Conservation (phyloP, 2,113 vertebrate genomes). For the Bubalus kerabau region DNA sequence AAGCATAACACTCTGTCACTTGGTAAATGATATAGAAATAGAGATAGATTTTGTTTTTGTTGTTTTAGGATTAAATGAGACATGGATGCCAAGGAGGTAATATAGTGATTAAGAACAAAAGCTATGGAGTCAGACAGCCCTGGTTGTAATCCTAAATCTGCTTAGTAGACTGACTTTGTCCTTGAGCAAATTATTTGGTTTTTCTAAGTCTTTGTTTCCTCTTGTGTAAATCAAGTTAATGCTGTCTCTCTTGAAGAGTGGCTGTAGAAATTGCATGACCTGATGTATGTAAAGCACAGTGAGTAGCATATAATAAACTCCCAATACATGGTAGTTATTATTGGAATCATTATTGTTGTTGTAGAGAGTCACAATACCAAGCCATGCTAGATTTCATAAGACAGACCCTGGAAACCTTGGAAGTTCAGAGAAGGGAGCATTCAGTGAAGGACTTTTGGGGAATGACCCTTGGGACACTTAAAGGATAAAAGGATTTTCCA, state of each 20-base stretch:
- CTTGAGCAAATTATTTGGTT: background rate
- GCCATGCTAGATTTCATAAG: background rate
- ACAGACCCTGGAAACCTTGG: background rate
- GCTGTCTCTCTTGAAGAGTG: background rate
- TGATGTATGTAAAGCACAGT: background rate
- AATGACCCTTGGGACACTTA: background rate
- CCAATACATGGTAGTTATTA: no score
- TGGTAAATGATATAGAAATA: background rate
- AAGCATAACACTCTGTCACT: background rate
- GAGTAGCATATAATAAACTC: background rate
- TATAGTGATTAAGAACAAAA: conserved; percentile 5
- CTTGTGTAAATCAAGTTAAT: background rate
- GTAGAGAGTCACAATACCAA: background rate
- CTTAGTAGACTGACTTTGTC: background rate
- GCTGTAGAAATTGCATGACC: background rate
- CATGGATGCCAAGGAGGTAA: background rate
- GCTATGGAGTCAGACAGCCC: background rate
- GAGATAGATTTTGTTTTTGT: background rate
- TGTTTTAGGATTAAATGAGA: background rate
- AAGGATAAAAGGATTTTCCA: background rate
- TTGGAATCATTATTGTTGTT: background rate
- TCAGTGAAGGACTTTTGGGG: background rate
- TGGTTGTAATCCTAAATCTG: background rate
- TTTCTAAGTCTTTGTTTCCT: background rate
- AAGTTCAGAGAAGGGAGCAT: background rate